phyloP scores from a whole-genome alignment of 1,140 invertebrate species.

The Thrips palmi region DNA sequence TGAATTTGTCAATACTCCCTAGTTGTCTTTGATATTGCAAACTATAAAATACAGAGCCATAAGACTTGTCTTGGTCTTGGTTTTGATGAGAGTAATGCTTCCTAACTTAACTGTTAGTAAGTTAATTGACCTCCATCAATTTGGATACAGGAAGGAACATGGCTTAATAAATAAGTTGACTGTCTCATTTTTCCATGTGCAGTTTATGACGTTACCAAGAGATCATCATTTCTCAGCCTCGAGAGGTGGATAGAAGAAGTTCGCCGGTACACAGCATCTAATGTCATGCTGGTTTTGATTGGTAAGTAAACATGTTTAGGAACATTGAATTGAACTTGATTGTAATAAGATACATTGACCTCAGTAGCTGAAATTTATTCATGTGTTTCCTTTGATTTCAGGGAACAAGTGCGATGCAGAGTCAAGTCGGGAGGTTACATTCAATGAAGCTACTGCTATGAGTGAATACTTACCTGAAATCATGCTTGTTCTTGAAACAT shows the following conservation, averaged over 20 bases:
- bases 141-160: no score
- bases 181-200: constrained; percentile 20
- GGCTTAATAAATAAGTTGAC: background rate
- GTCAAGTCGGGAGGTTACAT: constrained; percentile 59
- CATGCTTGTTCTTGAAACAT: constrained; percentile 72
- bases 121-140: no score
- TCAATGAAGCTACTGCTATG: constrained; percentile 63
- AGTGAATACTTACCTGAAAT: constrained; percentile 70
- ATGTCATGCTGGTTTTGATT: constrained; percentile 74
- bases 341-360: background rate
- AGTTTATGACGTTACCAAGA: constrained; percentile 90
- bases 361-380: background rate
- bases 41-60: no score
- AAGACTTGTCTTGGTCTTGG: no score
- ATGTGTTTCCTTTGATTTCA: constrained; percentile 18
- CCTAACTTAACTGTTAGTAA: no score
- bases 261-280: constrained; percentile 72
- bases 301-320: no score
- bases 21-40: no score
- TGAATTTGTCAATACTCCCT: no score
- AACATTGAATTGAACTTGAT: constrained; percentile 8
- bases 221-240: constrained; percentile 71
- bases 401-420: constrained; percentile 80
- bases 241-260: constrained; percentile 92
- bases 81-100: no score